Conservation (phyloP, 1,140 invertebrate genomes). For the Camponotus vicinus region DNA sequence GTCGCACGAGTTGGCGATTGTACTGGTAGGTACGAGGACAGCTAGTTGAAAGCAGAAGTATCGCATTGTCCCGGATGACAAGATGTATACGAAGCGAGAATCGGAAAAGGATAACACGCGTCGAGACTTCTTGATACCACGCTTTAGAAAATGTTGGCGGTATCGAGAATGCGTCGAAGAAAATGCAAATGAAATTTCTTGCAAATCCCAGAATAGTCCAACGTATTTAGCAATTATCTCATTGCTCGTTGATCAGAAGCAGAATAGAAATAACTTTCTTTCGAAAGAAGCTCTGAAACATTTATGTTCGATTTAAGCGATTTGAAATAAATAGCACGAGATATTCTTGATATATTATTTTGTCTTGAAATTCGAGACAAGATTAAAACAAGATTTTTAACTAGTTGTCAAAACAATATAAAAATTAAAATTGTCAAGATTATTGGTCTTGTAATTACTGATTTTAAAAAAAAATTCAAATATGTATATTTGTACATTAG, state of each 20-base stretch:
- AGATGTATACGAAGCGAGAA: slow-evolving; percentile 41
- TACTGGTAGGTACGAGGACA: slow-evolving; percentile 36
- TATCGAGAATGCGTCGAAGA: not conserved
- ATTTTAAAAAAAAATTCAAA: too few species aligned
- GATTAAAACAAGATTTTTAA: too few species aligned
- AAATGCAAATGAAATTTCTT: slow-evolving; percentile 24
- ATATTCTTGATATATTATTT: too few species aligned
- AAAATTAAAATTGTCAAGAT: too few species aligned
- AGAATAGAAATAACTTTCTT: not conserved
- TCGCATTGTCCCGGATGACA: slow-evolving; percentile 64
- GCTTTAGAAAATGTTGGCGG: not conserved
- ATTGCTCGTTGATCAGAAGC: not conserved
- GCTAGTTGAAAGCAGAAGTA: slow-evolving; percentile 50
- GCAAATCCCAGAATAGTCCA: not conserved
- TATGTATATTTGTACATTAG: too few species aligned
- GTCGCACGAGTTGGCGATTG: slow-evolving; percentile 37
- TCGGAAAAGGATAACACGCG: slow-evolving; percentile 3
- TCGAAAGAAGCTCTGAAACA: not conserved
- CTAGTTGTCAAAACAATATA: too few species aligned
- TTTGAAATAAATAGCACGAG: too few species aligned
- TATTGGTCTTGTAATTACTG: too few species aligned
- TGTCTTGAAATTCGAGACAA: too few species aligned
- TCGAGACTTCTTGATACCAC: slow-evolving; percentile 33
- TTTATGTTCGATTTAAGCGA: too few species aligned
- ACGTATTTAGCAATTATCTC: not conserved